Evolutionary conservation across 1,140 invertebrate genomes (phyloP), one percentile per base, ranked within the genome.

Genomic region (Hirudo medicinalis): DNA sequence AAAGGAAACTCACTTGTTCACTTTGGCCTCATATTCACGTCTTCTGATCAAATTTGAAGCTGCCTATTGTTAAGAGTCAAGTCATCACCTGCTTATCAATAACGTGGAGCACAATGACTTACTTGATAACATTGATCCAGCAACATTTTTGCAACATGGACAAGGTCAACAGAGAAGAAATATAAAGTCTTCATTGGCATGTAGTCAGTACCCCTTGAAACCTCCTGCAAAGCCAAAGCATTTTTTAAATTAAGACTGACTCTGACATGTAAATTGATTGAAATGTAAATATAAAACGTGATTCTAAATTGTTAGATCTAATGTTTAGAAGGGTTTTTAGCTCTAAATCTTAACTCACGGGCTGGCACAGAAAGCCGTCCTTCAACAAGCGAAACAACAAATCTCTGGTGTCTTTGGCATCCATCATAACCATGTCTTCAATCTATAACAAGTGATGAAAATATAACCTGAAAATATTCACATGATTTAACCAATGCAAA

Each of bases 101-200:
- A 63, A 63, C 29, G 1, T 19, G 22, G 13, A 63, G 17, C 11
- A 1, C 19, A 32, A 17, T 5, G 27, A 32, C 22, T 22, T 74
- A 78, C 79, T 77, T 90, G 89, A 79, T 88, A 90, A 78, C 88
- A 89, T 76, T 88, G 84, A 77, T 91, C 88, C 20, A 89, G 80
- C 32, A 87, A 80, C 84, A 88, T 89, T 72, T 87, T 82, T n/a
- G 87, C 87, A 27, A 91, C 86, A 71, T 81, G 78, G 72, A 79
- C 76, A 27, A 85, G 76, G 72, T 91, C 85, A 53, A 92, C 87
- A 74, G 88, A 86, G 79, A 91, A 90, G 5, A 91, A 80, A 76
- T 88, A 90, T 74, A 87, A 88, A 8, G 86, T 87, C 81, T 90
- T 89, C 25, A 85, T 86, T 20, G 86, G 86, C 17, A 84, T 85